Evolutionary conservation across 2,888 invertebrate genomes (phyloP).

Genomic region (Eupithecia insigniata): DNA sequence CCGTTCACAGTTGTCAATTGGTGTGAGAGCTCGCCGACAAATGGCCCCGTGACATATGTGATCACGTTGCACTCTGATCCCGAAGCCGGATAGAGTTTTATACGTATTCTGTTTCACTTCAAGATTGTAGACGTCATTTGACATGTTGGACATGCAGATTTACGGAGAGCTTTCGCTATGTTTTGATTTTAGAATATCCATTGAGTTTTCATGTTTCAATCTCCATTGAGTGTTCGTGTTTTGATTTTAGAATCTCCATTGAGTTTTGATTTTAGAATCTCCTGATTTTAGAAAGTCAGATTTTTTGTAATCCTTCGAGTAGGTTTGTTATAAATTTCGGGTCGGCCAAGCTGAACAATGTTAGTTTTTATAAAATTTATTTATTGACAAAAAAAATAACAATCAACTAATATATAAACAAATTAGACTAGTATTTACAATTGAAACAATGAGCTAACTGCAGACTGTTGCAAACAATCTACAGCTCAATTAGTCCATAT

Average conservation of each 20-base stretch:
- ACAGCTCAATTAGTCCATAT: too few relatives aligned
- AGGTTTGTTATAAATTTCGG: background rate
- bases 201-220: background rate
- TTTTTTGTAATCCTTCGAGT: background rate
- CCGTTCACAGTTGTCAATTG: slow-evolving; percentile 29
- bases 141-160: background rate
- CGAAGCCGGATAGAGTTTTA: slow-evolving; percentile 16
- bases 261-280: background rate
- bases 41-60: slow-evolving; percentile 35
- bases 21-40: slow-evolving; percentile 33
- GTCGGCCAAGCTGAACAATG: background rate
- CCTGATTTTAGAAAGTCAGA: background rate
- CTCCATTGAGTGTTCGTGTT: too few relatives aligned
- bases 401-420: too few relatives aligned
- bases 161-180: background rate
- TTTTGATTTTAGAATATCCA: background rate
- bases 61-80: slow-evolving; percentile 31
- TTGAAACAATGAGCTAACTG: too few relatives aligned
- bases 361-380: background rate
- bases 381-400: too few relatives aligned
- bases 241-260: too few relatives aligned
- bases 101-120: slow-evolving; percentile 16
- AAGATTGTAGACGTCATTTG: slow-evolving; percentile 8
- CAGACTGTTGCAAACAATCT: too few relatives aligned
- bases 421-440: too few relatives aligned